A percentile compares a stretch with the other conserved stretches of the same genome.
Conservation (phyloP, 2,888 invertebrate species). For the Andrena bucephala region DNA sequence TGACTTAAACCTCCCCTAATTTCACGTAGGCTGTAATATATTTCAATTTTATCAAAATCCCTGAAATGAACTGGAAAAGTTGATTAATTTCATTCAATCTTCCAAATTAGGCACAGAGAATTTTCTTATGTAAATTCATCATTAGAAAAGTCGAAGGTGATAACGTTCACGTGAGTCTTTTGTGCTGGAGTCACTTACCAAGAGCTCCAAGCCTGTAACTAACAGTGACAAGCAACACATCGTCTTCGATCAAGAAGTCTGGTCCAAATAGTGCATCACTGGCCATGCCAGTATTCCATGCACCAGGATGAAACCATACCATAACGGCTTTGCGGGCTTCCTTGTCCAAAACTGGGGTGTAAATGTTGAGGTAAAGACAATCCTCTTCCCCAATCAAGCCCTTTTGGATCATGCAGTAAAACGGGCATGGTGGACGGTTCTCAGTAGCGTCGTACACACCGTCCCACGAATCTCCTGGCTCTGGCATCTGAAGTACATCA, state of each 20-base stretch:
- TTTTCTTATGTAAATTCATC: too few species aligned
- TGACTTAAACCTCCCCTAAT: too few species aligned
- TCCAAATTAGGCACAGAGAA: too few species aligned
- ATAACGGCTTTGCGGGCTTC: conserved; percentile 78
- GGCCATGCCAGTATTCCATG: conserved; percentile 74
- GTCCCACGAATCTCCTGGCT: conserved; percentile 77
- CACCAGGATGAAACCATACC: conserved; percentile 78
- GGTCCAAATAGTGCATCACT: conserved; percentile 75
- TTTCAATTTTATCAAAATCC: too few species aligned
- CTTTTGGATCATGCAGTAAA: conserved; percentile 75
- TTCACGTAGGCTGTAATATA: too few species aligned
- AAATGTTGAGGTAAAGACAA: conserved; percentile 80
- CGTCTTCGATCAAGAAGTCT: conserved; percentile 79
- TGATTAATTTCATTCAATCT: too few species aligned
- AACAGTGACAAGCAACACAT: conserved; percentile 79
- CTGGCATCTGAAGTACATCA: conserved; percentile 64
- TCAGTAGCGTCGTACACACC: conserved; percentile 79
- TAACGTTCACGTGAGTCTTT: too few species aligned
- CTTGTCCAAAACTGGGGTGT: conserved; percentile 76
- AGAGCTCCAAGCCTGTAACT: conserved; percentile 79
- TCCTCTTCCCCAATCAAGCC: conserved; percentile 78
- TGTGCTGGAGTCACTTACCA: conserved; percentile 66
- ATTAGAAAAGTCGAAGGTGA: too few species aligned
- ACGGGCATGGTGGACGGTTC: conserved; percentile 75
- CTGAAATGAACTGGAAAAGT: too few species aligned